phyloP scores from a whole-genome alignment of 2,888 invertebrate genomes.

The Allolobophora icterica region DNA sequence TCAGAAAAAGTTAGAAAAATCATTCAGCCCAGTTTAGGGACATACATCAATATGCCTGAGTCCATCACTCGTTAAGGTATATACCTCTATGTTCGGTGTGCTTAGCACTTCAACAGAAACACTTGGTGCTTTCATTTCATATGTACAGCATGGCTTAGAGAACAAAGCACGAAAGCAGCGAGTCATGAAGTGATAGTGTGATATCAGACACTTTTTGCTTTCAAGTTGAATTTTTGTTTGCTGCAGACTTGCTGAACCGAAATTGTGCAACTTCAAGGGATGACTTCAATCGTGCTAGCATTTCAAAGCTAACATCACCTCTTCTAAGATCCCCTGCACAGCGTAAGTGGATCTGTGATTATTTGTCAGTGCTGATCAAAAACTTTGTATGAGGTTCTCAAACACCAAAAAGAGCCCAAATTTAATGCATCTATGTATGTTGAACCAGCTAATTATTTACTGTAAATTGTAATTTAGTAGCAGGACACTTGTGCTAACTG shows the following conservation, averaged over 20 bases:
- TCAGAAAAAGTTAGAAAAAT: neutral
- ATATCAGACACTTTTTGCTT: neutral
- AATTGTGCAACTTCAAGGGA: neutral
- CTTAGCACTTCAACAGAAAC: too few species aligned
- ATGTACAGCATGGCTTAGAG: too few species aligned
- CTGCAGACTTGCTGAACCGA: neutral
- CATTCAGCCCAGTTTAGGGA: neutral
- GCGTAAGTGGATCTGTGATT: neutral
- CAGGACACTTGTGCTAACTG: neutral
- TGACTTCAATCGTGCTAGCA: neutral
- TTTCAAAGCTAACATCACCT: neutral
- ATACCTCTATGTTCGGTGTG: neutral
- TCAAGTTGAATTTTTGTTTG: neutral
- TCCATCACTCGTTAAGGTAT: neutral
- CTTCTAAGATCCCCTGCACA: slow-evolving; percentile 18
- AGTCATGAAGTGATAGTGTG: neutral
- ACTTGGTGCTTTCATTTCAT: too few species aligned
- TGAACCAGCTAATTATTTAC: neutral
- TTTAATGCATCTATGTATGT: neutral
- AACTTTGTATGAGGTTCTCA: neutral
- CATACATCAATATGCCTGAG: neutral
- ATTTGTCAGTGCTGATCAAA: neutral
- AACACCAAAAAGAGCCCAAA: neutral
- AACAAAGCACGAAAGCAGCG: neutral
- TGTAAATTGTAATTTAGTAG: neutral